These are phyloP conservation scores for Sandelia bainsii DNA, from an alignment of 2,797 vertebrate species.

Conservation along the genomic window DNA sequence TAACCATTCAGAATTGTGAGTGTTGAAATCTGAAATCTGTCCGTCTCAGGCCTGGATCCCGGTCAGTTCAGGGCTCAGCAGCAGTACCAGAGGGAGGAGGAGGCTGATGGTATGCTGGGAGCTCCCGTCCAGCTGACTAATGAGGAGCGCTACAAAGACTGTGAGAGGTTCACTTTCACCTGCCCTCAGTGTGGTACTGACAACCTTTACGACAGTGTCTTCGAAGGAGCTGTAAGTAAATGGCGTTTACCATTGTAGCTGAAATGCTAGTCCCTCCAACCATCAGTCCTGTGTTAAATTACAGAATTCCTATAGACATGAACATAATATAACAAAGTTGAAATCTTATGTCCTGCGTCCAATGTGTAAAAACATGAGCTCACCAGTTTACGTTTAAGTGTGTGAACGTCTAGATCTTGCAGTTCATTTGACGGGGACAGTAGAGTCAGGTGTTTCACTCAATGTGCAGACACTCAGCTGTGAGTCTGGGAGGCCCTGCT, in stretches of 20 bases:
- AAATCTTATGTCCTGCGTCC: too few relatives aligned
- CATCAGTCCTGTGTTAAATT: background rate
- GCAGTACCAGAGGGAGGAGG: conserved; percentile 93
- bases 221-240: conserved; percentile 87
- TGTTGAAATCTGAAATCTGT: background rate
- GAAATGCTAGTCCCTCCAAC: background rate
- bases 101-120: conserved; percentile 89
- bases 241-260: too few relatives aligned
- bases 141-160: conserved; percentile 95
- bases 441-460: too few relatives aligned
- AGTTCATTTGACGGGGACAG: too few relatives aligned
- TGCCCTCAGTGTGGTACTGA: conserved; percentile 92
- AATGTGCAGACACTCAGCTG: too few relatives aligned
- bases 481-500: too few relatives aligned
- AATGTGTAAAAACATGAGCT: too few relatives aligned
- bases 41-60: conserved; percentile 90
- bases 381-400: too few relatives aligned
- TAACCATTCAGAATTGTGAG: background rate
- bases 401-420: too few relatives aligned
- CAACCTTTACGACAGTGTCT: conserved; percentile 93
- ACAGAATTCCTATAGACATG: background rate
- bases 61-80: conserved; percentile 92
- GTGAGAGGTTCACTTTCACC: conserved; percentile 92
- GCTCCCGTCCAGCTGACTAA: conserved; percentile 93
- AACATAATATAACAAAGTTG: background rate